A percentile compares a stretch with the other conserved stretches of the same genome.
These are phyloP conservation scores for Deilephila porcellus DNA, from an alignment of 2,888 invertebrate species.

Conservation along the genomic window DNA sequence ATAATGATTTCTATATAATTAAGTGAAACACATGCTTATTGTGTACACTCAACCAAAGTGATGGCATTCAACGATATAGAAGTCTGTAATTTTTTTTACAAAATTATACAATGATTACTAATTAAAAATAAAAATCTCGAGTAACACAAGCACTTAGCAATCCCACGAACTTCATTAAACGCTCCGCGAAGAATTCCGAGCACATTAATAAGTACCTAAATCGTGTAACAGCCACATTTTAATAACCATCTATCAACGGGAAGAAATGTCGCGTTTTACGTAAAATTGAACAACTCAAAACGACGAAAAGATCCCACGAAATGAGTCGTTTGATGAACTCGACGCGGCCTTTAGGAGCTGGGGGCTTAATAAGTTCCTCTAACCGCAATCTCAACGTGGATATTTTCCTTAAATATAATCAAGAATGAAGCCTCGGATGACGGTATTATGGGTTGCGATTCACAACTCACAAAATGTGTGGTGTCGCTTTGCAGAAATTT, in stretches of 20 bases:
- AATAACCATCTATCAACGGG: conserved; percentile 29
- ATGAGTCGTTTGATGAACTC: conserved; percentile 57
- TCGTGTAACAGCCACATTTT: conserved; percentile 4
- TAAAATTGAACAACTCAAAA: conserved; percentile 47
- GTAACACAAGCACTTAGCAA: neutral
- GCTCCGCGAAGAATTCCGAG: neutral
- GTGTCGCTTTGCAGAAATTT: neutral
- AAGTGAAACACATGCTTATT: too few relatives aligned
- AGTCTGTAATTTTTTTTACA: too few relatives aligned
- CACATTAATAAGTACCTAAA: conserved; percentile 8
- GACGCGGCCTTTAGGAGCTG: conserved; percentile 40
- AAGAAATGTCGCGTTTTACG: conserved; percentile 36
- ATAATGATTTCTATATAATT: too few relatives aligned
- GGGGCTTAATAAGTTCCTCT: conserved; percentile 51
- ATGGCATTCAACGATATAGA: too few relatives aligned
- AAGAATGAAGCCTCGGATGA: conserved; percentile 45
- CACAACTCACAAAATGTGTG: conserved; percentile 32
- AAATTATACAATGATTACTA: too few relatives aligned
- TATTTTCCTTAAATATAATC: conserved; percentile 59
- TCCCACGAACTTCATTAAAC: neutral
- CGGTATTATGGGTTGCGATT: conserved; percentile 50
- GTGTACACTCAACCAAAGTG: too few relatives aligned
- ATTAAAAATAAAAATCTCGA: neutral
- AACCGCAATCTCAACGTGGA: conserved; percentile 48
- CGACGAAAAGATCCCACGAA: conserved; percentile 43